A percentile compares a stretch with the other conserved stretches of the same genome.
Conservation (phyloP, 2,113 vertebrate genomes). For the Burhinus oedicnemus region DNA sequence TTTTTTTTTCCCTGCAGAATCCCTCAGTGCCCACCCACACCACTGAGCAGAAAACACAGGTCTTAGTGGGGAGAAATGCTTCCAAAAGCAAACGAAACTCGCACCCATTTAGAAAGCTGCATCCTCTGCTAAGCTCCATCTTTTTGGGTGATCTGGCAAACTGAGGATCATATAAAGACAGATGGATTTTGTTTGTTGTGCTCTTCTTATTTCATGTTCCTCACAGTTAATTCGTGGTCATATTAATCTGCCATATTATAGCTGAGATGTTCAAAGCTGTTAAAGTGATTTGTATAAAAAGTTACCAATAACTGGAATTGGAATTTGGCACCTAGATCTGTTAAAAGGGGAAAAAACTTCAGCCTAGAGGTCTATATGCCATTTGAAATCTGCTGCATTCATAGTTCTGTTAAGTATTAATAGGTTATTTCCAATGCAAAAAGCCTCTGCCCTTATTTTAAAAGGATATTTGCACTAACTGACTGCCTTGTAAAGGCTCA, state of each 20-base stretch:
- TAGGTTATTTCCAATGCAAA: neutral
- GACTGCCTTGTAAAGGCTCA: neutral
- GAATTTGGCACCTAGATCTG: constrained; percentile 3
- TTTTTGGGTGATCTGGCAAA: neutral
- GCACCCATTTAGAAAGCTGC: neutral
- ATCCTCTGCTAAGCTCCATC: neutral
- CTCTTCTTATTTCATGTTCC: neutral
- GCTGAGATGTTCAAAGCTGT: constrained; percentile 1
- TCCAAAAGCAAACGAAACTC: neutral
- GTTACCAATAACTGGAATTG: neutral
- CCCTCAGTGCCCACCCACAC: neutral
- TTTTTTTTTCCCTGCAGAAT: neutral
- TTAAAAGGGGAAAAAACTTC: neutral
- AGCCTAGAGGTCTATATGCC: neutral
- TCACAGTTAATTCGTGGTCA: neutral
- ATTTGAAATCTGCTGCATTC: neutral
- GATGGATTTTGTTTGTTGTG: neutral
- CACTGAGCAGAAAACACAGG: neutral
- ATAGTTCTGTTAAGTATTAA: neutral
- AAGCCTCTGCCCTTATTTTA: neutral
- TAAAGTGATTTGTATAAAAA: constrained; percentile 27
- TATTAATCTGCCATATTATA: neutral
- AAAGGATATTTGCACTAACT: neutral
- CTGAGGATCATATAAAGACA: neutral
- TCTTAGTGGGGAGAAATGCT: neutral